A percentile compares a stretch with the other conserved stretches of the same genome.
Conservation (phyloP, 1,140 invertebrate genomes). For the Heliconius hewitsoni region DNA sequence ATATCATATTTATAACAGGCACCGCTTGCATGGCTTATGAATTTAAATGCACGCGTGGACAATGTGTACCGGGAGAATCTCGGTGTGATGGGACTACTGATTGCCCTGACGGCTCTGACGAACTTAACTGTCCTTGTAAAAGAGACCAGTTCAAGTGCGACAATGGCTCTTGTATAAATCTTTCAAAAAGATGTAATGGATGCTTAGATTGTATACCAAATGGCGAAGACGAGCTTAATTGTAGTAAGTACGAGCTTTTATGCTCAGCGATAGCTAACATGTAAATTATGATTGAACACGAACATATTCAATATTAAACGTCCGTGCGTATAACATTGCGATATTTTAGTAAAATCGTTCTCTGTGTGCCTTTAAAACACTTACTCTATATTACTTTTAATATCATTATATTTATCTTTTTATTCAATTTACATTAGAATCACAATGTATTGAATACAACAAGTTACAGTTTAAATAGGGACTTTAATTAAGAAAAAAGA, state of each 20-base stretch:
- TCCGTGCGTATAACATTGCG: no score
- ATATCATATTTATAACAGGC: slow-evolving; percentile 3
- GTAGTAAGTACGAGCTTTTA: slow-evolving; percentile 82
- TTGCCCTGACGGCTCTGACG: background rate
- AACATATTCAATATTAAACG: no score
- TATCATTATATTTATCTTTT: background rate
- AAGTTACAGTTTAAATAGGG: no score
- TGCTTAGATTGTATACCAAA: slow-evolving; percentile 83
- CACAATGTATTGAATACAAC: no score
- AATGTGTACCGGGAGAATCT: background rate
- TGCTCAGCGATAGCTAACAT: background rate
- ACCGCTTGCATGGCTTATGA: slow-evolving; percentile 3
- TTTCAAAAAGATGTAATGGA: slow-evolving; percentile 74
- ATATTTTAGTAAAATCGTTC: background rate
- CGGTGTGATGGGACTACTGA: background rate
- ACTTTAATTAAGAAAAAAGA: no score
- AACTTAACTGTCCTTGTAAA: background rate
- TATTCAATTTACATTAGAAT: background rate
- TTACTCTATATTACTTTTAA: background rate
- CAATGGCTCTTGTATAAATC: background rate
- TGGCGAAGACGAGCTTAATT: slow-evolving; percentile 86
- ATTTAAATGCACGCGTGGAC: background rate
- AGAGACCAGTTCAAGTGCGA: background rate
- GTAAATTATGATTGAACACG: background rate
- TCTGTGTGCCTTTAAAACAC: background rate